Conservation (phyloP, 2,797 vertebrate genomes). For the Gymnocypris eckloni region DNA sequence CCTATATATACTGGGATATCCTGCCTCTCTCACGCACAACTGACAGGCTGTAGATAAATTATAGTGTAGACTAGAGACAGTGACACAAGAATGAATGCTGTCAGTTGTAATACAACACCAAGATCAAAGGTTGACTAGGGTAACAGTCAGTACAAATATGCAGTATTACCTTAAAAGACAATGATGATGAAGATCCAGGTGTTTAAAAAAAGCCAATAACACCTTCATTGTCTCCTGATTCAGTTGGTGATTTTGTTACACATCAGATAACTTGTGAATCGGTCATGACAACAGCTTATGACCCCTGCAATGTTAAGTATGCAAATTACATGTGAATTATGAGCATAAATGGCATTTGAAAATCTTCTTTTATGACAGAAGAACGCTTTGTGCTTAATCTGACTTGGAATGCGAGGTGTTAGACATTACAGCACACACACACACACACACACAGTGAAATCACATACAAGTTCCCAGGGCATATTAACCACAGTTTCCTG, state of each 20-base stretch:
- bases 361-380: conserved; percentile 66
- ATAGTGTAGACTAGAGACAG: conserved; percentile 13
- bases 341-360: conserved; percentile 61
- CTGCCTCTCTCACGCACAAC: conserved; percentile 43
- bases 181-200: background rate
- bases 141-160: conserved; percentile 1
- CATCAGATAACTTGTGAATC: background rate
- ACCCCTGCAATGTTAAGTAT: conserved; percentile 29
- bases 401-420: conserved; percentile 78
- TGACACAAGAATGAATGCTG: conserved; percentile 28
- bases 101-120: conserved; percentile 30
- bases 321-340: conserved; percentile 48
- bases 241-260: background rate
- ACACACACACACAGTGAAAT: conserved; percentile 74
- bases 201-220: conserved; percentile 7
- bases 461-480: conserved; percentile 76
- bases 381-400: conserved; percentile 81
- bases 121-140: conserved; percentile 26
- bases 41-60: conserved; percentile 20
- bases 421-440: conserved; percentile 69
- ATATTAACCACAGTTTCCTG: conserved; percentile 81
- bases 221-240: background rate
- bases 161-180: conserved; percentile 18
- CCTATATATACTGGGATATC: conserved; percentile 7
- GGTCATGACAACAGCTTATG: background rate